Base-by-base conservation (phyloP, 1,140 invertebrate species). In the Marisa cornuarietis region DNA sequence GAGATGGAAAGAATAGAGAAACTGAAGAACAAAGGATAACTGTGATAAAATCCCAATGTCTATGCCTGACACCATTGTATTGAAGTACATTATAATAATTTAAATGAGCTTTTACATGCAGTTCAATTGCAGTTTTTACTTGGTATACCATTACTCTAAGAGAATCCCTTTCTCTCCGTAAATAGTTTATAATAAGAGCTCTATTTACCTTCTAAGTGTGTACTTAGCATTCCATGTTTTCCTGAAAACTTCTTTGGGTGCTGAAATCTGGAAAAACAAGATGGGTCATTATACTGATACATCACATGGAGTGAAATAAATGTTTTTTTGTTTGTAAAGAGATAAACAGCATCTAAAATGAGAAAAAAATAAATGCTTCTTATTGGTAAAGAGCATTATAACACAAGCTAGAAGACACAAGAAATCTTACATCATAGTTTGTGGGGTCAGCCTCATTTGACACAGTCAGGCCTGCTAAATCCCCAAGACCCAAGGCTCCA, bases 181-280 rank as follows among this genome's bases (percentile, higher is more conserved):
- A 42, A 42, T n/a, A 42, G 31, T 42, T 42, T 42, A 2, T 42
- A 4, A 42, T 42, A 42, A 42, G 31, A 42, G 31, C 31, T 42
- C 31, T 72, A 16, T 79, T 84, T 84, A 91, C 90, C 90, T 98
- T 86, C 98, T 93, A 86, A 99, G 92, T 69, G 97, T 99, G 89
- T 99, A 99, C 92, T 99, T 99, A 84, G 97, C 96, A 92, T 96
- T 98, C 98, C 98, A 99, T 63, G 96, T 98, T 93, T 99, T 99
- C 87, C 97, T 94, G 92, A 96, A 97, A 79, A 95, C 95, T 89
- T 98, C 97, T 92, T 98, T 98, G 85, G 95, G 95, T 85, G 95
- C 94, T 78, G 95, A 93, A 85, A 95, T 93, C 94, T 95, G 85
- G 42, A 81, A 81, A 83, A 72, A 78, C 26, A 65, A 78, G 62